Percentiles rank a stretch among this genome's conserved stretches.
These are phyloP conservation scores for Calliopsis andreniformis DNA, from an alignment of 1,140 invertebrate genomes.

Conservation along the genomic window DNA sequence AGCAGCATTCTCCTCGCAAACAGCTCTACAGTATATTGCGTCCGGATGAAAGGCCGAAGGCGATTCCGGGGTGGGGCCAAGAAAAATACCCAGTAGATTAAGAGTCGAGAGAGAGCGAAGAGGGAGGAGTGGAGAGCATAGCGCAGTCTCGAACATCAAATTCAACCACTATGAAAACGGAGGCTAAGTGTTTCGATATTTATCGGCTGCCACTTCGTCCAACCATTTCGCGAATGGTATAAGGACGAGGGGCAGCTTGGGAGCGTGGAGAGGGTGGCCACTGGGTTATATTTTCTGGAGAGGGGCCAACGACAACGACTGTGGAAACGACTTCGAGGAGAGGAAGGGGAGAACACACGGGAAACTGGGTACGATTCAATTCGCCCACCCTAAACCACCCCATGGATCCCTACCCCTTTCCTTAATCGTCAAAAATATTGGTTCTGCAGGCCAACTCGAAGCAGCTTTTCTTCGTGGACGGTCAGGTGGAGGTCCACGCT, in stretches of 20 bases:
- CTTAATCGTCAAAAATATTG: constrained; percentile 77
- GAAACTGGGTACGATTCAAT: constrained; percentile 69
- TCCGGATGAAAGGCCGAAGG: background rate
- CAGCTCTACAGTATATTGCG: background rate
- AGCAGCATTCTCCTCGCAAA: background rate
- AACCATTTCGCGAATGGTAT: constrained; percentile 57
- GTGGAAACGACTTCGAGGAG: constrained; percentile 54
- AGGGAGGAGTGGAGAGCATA: too few relatives aligned
- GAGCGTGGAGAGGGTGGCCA: constrained; percentile 22
- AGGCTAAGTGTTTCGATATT: constrained; percentile 78
- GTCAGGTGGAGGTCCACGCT: constrained; percentile 19
- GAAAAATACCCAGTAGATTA: constrained; percentile 52
- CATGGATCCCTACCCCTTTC: constrained; percentile 23
- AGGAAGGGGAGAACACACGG: constrained; percentile 24
- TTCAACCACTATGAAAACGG: constrained; percentile 71
- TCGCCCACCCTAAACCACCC: constrained; percentile 39
- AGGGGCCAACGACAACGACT: constrained; percentile 72
- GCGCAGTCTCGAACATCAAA: constrained; percentile 28
- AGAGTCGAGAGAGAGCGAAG: background rate
- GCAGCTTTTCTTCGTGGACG: constrained; percentile 39
- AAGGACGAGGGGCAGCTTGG: constrained; percentile 36
- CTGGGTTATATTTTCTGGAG: constrained; percentile 74
- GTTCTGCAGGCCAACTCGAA: constrained; percentile 19
- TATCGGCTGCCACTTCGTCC: constrained; percentile 72
- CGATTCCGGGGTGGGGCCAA: constrained; percentile 18